phyloP scores from a whole-genome alignment of 2,888 invertebrate genomes.

The Megamerina dolium region DNA sequence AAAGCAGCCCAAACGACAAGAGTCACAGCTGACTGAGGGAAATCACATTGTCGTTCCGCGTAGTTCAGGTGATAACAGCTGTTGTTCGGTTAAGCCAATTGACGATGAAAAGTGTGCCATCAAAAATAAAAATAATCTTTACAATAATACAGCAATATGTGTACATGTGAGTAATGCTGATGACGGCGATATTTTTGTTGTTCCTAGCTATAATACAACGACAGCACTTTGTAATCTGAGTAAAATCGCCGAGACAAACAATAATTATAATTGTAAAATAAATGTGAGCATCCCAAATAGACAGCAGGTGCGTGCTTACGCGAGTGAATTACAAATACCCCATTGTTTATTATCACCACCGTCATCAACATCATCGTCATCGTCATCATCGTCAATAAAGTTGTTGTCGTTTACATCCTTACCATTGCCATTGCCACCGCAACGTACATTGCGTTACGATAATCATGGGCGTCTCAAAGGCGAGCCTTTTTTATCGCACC shows the following conservation, averaged over 20 bases:
- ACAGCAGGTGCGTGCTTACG: neutral
- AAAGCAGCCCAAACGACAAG: too few species aligned
- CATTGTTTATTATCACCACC: neutral
- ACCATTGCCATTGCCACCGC: constrained; percentile 9
- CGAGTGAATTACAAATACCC: constrained; percentile 4
- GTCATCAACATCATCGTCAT: constrained; percentile 2
- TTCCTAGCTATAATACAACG: neutral
- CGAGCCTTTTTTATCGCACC: constrained; percentile 19
- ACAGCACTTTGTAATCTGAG: neutral
- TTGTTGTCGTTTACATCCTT: neutral
- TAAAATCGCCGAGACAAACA: constrained; percentile 5
- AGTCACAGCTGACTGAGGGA: too few species aligned
- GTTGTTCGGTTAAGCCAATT: constrained; percentile 9
- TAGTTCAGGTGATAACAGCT: constrained; percentile 17
- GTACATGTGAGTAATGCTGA: neutral
- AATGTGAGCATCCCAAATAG: neutral
- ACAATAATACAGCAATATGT: constrained; percentile 5
- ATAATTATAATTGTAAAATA: constrained; percentile 26
- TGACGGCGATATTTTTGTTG: neutral
- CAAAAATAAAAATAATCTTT: constrained; percentile 13
- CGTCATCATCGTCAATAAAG: neutral
- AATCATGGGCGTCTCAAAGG: constrained; percentile 35
- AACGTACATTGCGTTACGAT: constrained; percentile 37
- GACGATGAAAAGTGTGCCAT: constrained; percentile 17
- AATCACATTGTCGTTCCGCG: constrained; percentile 7